Conservation (phyloP, 30 jellyfish, hydroid and myxozoan genomes). For the Haliclystus octoradiatus region DNA sequence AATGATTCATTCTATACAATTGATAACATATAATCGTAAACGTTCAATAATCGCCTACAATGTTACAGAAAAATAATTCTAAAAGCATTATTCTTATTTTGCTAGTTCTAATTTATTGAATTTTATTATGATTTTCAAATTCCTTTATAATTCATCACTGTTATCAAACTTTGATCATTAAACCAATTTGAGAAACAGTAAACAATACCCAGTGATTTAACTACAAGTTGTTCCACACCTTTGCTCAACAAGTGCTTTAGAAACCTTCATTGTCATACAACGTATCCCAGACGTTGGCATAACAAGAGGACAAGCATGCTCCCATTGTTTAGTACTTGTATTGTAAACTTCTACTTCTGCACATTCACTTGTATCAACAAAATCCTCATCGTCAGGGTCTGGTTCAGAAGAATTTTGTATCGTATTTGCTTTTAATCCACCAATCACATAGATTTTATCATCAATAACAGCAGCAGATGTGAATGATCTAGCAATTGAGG, state of each 20-base stretch:
- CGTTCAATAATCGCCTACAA: too few species aligned
- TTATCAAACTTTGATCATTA: too few species aligned
- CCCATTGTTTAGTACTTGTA: slow-evolving; percentile 32
- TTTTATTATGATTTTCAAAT: too few species aligned
- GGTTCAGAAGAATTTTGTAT: slow-evolving; percentile 24
- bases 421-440: slow-evolving; percentile 68
- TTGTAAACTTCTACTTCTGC: slow-evolving; percentile 77
- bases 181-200: too few species aligned
- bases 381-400: slow-evolving; percentile 64
- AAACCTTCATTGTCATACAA: slow-evolving; percentile 36
- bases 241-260: slow-evolving; percentile 45
- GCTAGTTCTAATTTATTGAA: too few species aligned
- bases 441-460: slow-evolving; percentile 58
- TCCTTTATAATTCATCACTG: too few species aligned
- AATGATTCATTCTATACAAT: too few species aligned
- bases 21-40: too few species aligned
- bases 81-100: too few species aligned
- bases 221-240: too few species aligned
- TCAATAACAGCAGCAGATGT: slow-evolving; percentile 45
- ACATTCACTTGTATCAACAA: slow-evolving; percentile 88
- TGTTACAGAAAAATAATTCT: too few species aligned
- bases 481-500: slow-evolving; percentile 70
- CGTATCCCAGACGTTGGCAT: slow-evolving; percentile 70
- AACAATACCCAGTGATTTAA: too few species aligned
- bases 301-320: slow-evolving; percentile 63